Base-by-base conservation (phyloP, 2,113 vertebrate genomes). In the Salvelinus alpinus region DNA sequence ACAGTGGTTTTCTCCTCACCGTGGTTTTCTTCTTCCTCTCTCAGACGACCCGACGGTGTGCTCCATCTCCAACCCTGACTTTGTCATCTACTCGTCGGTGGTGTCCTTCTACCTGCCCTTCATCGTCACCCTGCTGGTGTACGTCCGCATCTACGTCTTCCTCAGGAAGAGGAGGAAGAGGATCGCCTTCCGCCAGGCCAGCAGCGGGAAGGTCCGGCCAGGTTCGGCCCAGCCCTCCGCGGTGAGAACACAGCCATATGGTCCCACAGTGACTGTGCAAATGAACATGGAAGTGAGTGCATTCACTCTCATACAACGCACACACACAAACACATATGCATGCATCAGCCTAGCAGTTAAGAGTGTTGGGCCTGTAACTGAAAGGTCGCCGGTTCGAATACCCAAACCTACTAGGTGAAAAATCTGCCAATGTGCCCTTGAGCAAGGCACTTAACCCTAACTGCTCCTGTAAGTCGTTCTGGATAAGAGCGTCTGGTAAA, bases 81-180 rank as follows among this genome's bases (percentile, higher is more conserved):
- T 98, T 88, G 90, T 98, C 78, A 94, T 98, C 89, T 98, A 97
- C 91, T 98, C 97, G 64, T 98, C 97, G 18, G 91, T 98, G 84
- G 95, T 97, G 82, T 98, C 97, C 80, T 98, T 98, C 94, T 98
- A 98, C 84, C 87, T 97, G 88, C 96, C 97, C 14, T 98, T 98
- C 70, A 76, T 95, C 71, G 95, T 98, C 86, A 98, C 95, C 2
- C 91, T 98, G 86, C 91, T 98, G 73, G 95, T 98, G 80, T 98
- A 98, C 64, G 90, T 96, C 74, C 95, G 96, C 80, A 98, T 98
- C 90, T 98, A 97, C 68, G 71, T 98, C 59, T 96, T 97, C 78
- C 90, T 98, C 84, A 94, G 95, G 82, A 94, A 93, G 88, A 94
- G 95, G 77, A 88, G 91, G 82, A 99, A 95, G 89, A 92, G 95